Conservation (phyloP, 2,888 invertebrate species). For the Colletes collaris region DNA sequence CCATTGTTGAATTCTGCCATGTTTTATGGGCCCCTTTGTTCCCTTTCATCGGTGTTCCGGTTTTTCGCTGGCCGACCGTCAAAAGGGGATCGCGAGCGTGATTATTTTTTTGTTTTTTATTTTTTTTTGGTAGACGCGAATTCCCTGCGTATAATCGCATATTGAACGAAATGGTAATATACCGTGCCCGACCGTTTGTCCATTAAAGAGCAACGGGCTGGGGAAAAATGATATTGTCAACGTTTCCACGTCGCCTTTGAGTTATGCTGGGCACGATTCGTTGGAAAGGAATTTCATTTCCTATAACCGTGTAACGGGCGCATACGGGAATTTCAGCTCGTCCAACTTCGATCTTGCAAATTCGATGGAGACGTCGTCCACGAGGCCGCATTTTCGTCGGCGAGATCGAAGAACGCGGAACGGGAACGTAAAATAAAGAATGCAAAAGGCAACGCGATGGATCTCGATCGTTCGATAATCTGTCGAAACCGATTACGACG, state of each 20-base stretch:
- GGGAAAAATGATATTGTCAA: not conserved
- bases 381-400: too few species aligned
- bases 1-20: constrained; percentile 25
- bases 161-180: too few species aligned
- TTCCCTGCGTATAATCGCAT: not conserved
- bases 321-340: constrained; percentile 12
- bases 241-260: not conserved
- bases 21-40: constrained; percentile 7
- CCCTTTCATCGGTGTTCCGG: not conserved
- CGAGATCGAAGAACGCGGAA: too few species aligned
- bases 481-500: too few species aligned
- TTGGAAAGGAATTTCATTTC: constrained; percentile 11
- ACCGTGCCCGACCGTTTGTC: too few species aligned
- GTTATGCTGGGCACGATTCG: constrained; percentile 2
- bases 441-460: too few species aligned
- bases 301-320: not conserved
- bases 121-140: not conserved
- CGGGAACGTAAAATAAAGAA: too few species aligned
- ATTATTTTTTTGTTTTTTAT: not conserved
- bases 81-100: not conserved
- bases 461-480: too few species aligned
- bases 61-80: not conserved
- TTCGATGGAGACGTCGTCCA: not conserved
- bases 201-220: not conserved
- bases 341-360: constrained; percentile 13